A percentile compares a stretch with the other conserved stretches of the same genome.
Conservation (phyloP, 1,140 invertebrate genomes). For the Cydia fagiglandana region DNA sequence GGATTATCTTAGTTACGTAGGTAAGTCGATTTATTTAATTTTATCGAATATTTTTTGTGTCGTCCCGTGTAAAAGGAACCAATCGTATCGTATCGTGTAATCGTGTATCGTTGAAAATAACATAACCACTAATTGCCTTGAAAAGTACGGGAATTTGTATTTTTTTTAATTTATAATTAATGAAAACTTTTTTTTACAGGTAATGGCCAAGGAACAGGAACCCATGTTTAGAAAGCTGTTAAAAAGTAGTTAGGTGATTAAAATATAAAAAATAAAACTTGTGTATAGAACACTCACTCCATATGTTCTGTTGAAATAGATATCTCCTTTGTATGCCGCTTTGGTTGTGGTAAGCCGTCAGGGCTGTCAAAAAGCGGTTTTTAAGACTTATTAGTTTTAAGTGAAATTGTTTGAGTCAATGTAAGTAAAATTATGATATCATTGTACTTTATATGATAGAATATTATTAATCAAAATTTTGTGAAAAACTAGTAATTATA, state of each 20-base stretch:
- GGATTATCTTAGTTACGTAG: too few relatives aligned
- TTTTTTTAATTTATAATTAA: not conserved
- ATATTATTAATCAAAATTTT: not conserved
- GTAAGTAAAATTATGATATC: not conserved
- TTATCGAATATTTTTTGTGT: too few relatives aligned
- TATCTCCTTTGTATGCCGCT: not conserved
- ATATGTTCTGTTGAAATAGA: not conserved
- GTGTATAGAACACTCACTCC: conserved; percentile 1
- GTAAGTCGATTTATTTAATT: too few relatives aligned
- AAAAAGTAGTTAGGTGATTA: conserved; percentile 12
- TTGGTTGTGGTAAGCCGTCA: not conserved
- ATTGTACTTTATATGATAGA: not conserved
- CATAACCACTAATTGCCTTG: too few relatives aligned
- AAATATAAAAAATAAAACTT: not conserved
- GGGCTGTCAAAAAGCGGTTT: not conserved
- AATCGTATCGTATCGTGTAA: too few relatives aligned
- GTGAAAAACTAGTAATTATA: not conserved
- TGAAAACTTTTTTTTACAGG: not conserved
- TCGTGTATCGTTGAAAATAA: too few relatives aligned
- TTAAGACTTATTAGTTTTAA: conserved; percentile 10
- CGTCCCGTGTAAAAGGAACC: too few relatives aligned
- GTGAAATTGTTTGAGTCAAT: conserved; percentile 1
- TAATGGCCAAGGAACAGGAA: conserved; percentile 17
- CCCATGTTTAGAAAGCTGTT: not conserved
- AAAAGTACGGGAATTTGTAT: too few relatives aligned